Evolutionary conservation across 2,888 invertebrate species (phyloP), one percentile per base, ranked within the genome.

Genomic region (Amorpha juglandis): DNA sequence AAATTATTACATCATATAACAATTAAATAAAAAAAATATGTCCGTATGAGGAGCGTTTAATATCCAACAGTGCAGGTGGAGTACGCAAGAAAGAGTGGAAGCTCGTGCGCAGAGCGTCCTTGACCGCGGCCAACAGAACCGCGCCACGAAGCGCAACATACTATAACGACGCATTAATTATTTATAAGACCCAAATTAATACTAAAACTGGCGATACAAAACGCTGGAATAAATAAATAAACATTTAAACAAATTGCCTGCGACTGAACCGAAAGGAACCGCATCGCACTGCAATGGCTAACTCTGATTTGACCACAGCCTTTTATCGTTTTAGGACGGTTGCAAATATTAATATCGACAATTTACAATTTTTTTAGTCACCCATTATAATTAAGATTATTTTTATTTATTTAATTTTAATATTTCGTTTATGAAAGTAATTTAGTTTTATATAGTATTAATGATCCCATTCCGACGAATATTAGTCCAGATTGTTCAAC

Each of bases 131-230:
- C 77, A 76, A 74, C 78, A 71, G 73, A 78, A 78, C 78, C 79
- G 74, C 78, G 78, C 82, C 80, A 78, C 81, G 71, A 74, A 71
- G 74, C 71, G 58, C 42, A 58, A 80, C 75, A 83, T 80, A 45
- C 45, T 45, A 45, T 80, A 78, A 84, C 78, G 79, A 74, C 73
- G 69, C 79, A 88, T 90, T 86, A 87, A 88, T 88, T 89, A 91
- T 91, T 90, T 88, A 91, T 90, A 88, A 87, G 86, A 79, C 82
- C 86, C 82, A 90, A 91, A 89, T 90, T 89, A 90, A 88, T 88
- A 88, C 87, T 86, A 84, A 88, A 88, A 82, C 81, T 80, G 77
- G 74, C 78, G 81, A 80, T 81, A 87, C 84, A 84, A 86, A 86
- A 86, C 78, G 80, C 81, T 79, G 80, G 90, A 86, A 90, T 90